These are phyloP conservation scores for Meiosimyza platycephala DNA, from an alignment of 2,888 invertebrate species.

Conservation along the genomic window DNA sequence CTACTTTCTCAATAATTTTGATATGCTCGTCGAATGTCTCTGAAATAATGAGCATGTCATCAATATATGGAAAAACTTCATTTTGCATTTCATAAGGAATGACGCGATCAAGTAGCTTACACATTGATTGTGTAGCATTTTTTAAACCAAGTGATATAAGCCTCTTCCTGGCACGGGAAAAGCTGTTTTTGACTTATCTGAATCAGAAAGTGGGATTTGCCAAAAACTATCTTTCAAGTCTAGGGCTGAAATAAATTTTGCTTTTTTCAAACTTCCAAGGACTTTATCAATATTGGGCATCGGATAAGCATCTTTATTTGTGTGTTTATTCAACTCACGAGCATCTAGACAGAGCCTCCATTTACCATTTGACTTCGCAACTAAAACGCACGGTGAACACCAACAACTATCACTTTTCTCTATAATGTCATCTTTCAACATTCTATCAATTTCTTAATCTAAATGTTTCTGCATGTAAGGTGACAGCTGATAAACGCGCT, in stretches of 20 bases:
- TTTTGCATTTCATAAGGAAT: too few relatives aligned
- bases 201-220: slow-evolving; percentile 6
- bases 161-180: not conserved
- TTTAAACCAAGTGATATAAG: too few relatives aligned
- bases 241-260: not conserved
- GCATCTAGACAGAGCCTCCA: slow-evolving; percentile 8
- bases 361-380: not conserved
- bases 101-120: too few relatives aligned
- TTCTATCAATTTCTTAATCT: slow-evolving; percentile 6
- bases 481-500: slow-evolving; percentile 3
- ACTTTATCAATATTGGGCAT: slow-evolving; percentile 4
- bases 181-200: not conserved
- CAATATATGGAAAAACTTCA: too few relatives aligned
- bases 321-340: not conserved
- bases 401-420: slow-evolving; percentile 3
- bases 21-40: too few relatives aligned
- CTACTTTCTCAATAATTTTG: too few relatives aligned
- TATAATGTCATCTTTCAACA: not conserved
- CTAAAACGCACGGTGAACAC: too few relatives aligned
- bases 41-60: too few relatives aligned
- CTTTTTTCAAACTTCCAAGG: not conserved
- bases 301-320: not conserved
- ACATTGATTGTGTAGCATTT: too few relatives aligned
- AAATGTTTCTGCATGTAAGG: not conserved
- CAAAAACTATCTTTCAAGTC: slow-evolving; percentile 8